Evolutionary conservation across 2,888 invertebrate genomes (phyloP).

Genomic region (Pammene fasciana): DNA sequence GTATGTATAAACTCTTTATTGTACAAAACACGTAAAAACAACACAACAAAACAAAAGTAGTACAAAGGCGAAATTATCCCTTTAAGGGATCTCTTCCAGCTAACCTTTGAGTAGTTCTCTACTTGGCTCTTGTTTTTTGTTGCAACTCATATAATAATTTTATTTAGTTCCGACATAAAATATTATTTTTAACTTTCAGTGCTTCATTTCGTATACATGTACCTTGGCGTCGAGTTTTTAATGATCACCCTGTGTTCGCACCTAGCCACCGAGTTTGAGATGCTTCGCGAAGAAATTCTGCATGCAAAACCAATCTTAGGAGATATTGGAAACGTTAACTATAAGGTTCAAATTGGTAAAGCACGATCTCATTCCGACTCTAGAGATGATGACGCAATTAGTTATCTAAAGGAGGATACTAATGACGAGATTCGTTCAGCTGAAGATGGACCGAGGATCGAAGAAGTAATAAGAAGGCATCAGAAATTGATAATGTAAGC

Average conservation of each 20-base stretch:
- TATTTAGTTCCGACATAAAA: too few species aligned
- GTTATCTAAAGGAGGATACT: not conserved
- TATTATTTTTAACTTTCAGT: conserved; percentile 50
- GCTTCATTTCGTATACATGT: conserved; percentile 51
- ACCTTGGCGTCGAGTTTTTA: conserved; percentile 59
- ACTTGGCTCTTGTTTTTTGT: too few species aligned
- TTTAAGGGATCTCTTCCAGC: too few species aligned
- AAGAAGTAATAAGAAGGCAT: conserved; percentile 55
- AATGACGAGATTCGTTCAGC: not conserved
- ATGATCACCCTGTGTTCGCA: conserved; percentile 59
- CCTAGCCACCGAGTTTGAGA: conserved; percentile 57
- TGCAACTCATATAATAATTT: too few species aligned
- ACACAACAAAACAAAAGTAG: too few species aligned
- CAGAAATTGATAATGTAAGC: conserved; percentile 61
- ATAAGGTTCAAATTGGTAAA: conserved; percentile 1
- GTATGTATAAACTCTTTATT: too few species aligned
- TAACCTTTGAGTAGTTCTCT: too few species aligned
- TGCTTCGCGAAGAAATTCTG: conserved; percentile 60
- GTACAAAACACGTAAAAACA: too few species aligned
- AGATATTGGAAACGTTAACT: conserved; percentile 6
- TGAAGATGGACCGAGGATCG: conserved; percentile 26
- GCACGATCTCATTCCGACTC: not conserved
- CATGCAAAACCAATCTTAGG: conserved; percentile 45
- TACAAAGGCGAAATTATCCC: too few species aligned
- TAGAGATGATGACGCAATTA: conserved; percentile 41